These are phyloP conservation scores for Alitta virens DNA, from an alignment of 2,888 invertebrate species.

Conservation along the genomic window DNA sequence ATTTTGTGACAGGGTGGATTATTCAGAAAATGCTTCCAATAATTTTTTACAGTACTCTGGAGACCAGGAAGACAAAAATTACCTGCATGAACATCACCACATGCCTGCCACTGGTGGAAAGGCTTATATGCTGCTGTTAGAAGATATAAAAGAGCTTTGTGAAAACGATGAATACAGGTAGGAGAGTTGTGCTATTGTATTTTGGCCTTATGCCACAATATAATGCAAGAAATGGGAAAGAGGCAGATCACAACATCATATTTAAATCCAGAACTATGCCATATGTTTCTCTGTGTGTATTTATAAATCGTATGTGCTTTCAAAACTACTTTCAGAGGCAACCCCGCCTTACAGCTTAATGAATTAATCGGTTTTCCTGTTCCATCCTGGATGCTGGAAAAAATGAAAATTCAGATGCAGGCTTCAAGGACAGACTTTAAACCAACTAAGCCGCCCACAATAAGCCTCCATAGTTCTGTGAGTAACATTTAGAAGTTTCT, in stretches of 20 bases:
- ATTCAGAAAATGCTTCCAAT: too few relatives aligned
- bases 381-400: slow-evolving; percentile 72
- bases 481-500: too few relatives aligned
- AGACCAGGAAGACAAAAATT: slow-evolving; percentile 78
- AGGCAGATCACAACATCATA: too few relatives aligned
- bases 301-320: too few relatives aligned
- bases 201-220: too few relatives aligned
- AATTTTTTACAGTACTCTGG: slow-evolving; percentile 67
- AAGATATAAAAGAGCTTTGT: slow-evolving; percentile 75
- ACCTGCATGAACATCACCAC: slow-evolving; percentile 73
- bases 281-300: too few relatives aligned
- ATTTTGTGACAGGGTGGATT: too few relatives aligned
- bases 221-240: too few relatives aligned
- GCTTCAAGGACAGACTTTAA: slow-evolving; percentile 48
- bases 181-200: too few relatives aligned
- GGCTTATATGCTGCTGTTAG: slow-evolving; percentile 75
- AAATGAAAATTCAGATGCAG: slow-evolving; percentile 70
- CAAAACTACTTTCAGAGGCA: slow-evolving; percentile 25
- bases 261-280: too few relatives aligned
- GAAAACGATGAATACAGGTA: slow-evolving; percentile 69
- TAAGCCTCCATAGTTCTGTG: too few relatives aligned
- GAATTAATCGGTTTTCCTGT: slow-evolving; percentile 75
- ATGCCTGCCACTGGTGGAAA: slow-evolving; percentile 78
- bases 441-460: too few relatives aligned
- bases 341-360: slow-evolving; percentile 53